These are phyloP conservation scores for Sarcophaga variegata DNA, from an alignment of 2,888 invertebrate species.

Conservation along the genomic window DNA sequence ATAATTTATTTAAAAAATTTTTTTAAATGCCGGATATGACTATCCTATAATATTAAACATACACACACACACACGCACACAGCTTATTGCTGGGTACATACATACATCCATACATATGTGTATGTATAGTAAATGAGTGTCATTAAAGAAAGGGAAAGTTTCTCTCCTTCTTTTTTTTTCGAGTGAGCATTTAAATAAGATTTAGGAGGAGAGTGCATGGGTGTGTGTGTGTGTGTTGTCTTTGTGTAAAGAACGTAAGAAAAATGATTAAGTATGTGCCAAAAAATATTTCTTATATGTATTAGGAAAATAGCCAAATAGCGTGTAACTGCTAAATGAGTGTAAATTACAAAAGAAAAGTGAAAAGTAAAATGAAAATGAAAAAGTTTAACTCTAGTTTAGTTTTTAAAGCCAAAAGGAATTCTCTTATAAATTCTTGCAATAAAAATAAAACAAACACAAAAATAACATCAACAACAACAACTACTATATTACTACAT, in stretches of 20 bases:
- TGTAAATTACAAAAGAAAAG: constrained; percentile 77
- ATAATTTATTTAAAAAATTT: too few species aligned
- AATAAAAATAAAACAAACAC: constrained; percentile 2
- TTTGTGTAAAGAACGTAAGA: not conserved
- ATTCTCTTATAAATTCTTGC: constrained; percentile 28
- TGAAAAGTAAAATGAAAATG: constrained; percentile 73
- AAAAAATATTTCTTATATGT: too few species aligned
- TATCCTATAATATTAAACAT: not conserved
- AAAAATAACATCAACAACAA: constrained; percentile 56
- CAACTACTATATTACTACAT: not conserved
- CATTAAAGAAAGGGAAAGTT: too few species aligned
- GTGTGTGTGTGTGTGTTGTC: not conserved
- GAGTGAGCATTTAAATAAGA: too few species aligned
- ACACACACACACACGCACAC: not conserved
- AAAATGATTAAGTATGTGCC: too few species aligned
- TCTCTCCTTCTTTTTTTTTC: too few species aligned
- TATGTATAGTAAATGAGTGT: not conserved
- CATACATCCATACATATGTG: not conserved
- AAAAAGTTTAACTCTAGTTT: constrained; percentile 15
- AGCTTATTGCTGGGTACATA: not conserved
- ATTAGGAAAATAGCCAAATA: not conserved
- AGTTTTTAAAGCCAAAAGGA: not conserved
- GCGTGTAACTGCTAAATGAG: constrained; percentile 75
- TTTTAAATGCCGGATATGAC: too few species aligned
- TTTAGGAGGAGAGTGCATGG: not conserved